Percentiles rank a stretch among this genome's conserved stretches.
These are phyloP conservation scores for Thamnophis sirtalis DNA, from an alignment of 2,113 vertebrate species.

Conservation along the genomic window DNA sequence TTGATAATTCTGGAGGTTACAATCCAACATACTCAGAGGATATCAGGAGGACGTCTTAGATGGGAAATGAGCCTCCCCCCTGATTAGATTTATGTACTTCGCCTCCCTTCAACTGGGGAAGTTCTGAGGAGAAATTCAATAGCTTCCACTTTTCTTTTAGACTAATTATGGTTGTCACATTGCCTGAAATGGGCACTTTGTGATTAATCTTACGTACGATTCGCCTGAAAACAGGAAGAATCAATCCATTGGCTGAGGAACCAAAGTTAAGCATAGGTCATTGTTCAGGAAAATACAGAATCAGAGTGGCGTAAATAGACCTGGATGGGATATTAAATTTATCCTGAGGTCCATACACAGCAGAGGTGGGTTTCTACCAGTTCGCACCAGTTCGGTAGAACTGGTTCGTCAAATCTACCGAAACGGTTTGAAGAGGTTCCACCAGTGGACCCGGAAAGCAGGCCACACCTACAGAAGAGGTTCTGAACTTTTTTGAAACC, in stretches of 20 bases:
- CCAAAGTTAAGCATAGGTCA: not conserved
- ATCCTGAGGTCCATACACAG: not conserved
- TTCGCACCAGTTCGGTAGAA: too few relatives aligned
- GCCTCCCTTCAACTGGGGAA: not conserved
- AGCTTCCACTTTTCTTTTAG: not conserved
- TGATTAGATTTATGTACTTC: not conserved
- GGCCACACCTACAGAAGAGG: too few relatives aligned
- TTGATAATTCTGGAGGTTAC: not conserved
- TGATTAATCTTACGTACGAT: not conserved
- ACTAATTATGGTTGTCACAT: not conserved
- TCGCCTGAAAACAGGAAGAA: not conserved
- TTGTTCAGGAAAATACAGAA: not conserved
- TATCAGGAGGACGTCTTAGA: not conserved
- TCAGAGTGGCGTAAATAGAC: not conserved
- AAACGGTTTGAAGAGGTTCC: too few relatives aligned
- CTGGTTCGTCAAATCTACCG: too few relatives aligned
- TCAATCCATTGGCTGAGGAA: not conserved
- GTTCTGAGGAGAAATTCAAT: not conserved
- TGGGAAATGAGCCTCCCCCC: too few relatives aligned
- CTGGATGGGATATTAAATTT: not conserved
- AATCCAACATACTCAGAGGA: not conserved
- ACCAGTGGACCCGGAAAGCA: too few relatives aligned
- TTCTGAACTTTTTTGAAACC: too few relatives aligned
- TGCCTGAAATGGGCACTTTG: not conserved
- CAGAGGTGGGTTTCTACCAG: too few relatives aligned